phyloP scores from a whole-genome alignment of 1,140 invertebrate species.

The Choristoneura fumiferana region DNA sequence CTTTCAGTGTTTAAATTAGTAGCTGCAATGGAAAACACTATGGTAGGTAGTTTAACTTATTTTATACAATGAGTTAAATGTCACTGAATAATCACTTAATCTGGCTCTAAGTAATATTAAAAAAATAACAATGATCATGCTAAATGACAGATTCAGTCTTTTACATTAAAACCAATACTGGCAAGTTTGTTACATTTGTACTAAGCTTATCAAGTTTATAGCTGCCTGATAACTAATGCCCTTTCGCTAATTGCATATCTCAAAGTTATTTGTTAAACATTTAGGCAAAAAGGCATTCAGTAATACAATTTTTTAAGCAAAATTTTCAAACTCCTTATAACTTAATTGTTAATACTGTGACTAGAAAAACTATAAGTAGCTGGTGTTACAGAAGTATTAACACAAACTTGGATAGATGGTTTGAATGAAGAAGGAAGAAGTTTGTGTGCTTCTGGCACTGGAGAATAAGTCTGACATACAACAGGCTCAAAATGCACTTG shows the following conservation, averaged over 20 bases:
- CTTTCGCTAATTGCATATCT: slow-evolving; percentile 59
- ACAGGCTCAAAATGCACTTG: slow-evolving; percentile 71
- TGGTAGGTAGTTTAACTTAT: too few relatives aligned
- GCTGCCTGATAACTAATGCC: slow-evolving; percentile 49
- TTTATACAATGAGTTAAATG: background rate
- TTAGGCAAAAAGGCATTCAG: slow-evolving; percentile 61
- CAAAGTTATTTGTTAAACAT: slow-evolving; percentile 26
- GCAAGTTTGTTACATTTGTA: slow-evolving; percentile 77
- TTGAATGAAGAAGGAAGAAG: slow-evolving; percentile 74
- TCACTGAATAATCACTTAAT: slow-evolving; percentile 28
- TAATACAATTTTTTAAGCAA: slow-evolving; percentile 31
- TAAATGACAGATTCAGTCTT: slow-evolving; percentile 75
- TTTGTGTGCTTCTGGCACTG: slow-evolving; percentile 72
- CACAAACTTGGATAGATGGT: slow-evolving; percentile 75
- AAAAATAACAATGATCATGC: slow-evolving; percentile 63
- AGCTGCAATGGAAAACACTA: too few relatives aligned
- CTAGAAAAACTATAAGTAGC: slow-evolving; percentile 77
- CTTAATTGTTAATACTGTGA: slow-evolving; percentile 73
- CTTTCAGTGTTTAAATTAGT: too few relatives aligned
- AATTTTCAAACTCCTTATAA: slow-evolving; percentile 36
- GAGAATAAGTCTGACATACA: slow-evolving; percentile 65
- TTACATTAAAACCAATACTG: slow-evolving; percentile 77
- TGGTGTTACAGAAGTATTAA: slow-evolving; percentile 73
- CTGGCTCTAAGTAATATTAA: slow-evolving; percentile 33
- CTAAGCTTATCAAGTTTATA: slow-evolving; percentile 65